Percentiles rank a stretch among this genome's conserved stretches.
Conservation (phyloP, 2,888 invertebrate species). For the Drosophila flavopinicola region DNA sequence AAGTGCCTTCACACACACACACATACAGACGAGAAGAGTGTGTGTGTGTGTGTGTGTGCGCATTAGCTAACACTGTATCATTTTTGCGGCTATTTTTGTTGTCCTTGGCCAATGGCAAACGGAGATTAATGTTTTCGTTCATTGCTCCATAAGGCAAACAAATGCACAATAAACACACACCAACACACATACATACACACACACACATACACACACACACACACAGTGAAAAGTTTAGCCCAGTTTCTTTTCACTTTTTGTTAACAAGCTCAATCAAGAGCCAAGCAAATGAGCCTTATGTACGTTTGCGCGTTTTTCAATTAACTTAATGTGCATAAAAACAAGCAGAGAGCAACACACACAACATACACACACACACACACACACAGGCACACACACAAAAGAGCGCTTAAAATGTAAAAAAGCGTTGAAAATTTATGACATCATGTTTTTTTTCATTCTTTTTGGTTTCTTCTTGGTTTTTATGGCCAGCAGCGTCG, state of each 20-base stretch:
- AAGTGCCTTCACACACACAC: constrained; percentile 19
- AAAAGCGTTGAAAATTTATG: constrained; percentile 72
- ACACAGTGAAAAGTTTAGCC: constrained; percentile 9
- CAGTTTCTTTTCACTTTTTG: constrained; percentile 19
- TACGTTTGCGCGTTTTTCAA: constrained; percentile 67
- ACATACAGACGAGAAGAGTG: background rate
- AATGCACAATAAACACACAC: constrained; percentile 30
- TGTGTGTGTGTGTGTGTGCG: constrained; percentile 25
- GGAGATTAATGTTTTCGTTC: constrained; percentile 81
- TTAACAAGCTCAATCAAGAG: constrained; percentile 58
- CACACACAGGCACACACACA: constrained; percentile 3
- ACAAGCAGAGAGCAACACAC: constrained; percentile 17
- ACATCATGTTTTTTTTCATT: constrained; percentile 59
- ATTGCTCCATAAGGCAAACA: constrained; percentile 62
- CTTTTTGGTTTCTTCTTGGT: constrained; percentile 26
- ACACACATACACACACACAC: background rate
- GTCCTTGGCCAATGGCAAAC: constrained; percentile 77
- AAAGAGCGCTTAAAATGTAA: constrained; percentile 43
- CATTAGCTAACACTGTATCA: constrained; percentile 45
- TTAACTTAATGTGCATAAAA: constrained; percentile 76
- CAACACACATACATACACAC: constrained; percentile 3
- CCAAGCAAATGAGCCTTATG: constrained; percentile 56
- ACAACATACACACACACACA: constrained; percentile 10
- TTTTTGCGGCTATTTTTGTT: constrained; percentile 48
- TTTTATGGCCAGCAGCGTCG: constrained; percentile 69